These are phyloP conservation scores for Sternotherus odoratus DNA, from an alignment of 2,797 vertebrate species.

Conservation along the genomic window DNA sequence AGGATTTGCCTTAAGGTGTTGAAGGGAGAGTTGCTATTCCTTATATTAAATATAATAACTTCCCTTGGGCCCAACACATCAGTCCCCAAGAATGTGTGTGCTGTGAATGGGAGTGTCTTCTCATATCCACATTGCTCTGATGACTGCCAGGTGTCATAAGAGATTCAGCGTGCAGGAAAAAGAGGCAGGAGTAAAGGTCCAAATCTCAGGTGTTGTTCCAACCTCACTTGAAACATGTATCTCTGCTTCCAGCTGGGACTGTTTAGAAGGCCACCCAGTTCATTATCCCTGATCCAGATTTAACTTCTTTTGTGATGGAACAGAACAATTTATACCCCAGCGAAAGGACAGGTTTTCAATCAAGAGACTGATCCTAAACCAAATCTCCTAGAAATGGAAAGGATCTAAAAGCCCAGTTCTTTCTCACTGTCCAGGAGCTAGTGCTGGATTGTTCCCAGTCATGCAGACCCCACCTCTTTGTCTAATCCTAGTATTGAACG, in stretches of 20 bases:
- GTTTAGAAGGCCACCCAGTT: neutral
- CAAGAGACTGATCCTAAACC: neutral
- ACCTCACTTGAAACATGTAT: neutral
- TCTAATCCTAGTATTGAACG: neutral
- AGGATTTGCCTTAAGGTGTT: neutral
- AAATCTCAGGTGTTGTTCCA: neutral
- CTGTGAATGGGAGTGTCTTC: neutral
- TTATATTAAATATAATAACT: neutral
- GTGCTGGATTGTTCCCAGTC: neutral
- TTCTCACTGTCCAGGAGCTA: neutral
- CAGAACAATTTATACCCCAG: neutral
- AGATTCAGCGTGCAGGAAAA: neutral
- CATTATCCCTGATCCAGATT: neutral
- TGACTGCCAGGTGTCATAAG: neutral
- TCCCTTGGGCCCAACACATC: neutral
- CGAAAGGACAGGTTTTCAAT: neutral
- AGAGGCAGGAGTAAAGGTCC: neutral
- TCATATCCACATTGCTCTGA: neutral
- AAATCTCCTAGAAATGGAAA: neutral
- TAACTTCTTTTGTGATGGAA: neutral
- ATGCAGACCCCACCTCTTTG: neutral
- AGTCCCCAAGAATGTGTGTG: neutral
- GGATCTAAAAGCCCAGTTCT: neutral
- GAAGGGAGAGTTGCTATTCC: neutral
- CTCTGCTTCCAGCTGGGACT: neutral